Evolutionary conservation across 2,113 vertebrate species (phyloP).

Genomic region (Sapayoa aenigma): DNA sequence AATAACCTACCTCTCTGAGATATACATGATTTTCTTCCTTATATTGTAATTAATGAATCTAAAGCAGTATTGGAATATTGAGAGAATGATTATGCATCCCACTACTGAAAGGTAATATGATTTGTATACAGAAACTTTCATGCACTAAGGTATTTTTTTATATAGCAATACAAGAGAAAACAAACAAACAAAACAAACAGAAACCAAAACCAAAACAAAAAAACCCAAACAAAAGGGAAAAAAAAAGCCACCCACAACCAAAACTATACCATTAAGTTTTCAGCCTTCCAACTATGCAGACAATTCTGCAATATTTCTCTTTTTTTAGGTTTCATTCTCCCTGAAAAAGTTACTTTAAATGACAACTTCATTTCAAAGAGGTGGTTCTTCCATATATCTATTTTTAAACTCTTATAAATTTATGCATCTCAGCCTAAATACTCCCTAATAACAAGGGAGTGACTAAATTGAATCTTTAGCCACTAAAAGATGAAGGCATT

Average conservation of each 20-base stretch:
- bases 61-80: neutral
- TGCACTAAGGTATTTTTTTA: neutral
- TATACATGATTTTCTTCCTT: neutral
- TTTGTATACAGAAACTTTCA: neutral
- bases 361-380: neutral
- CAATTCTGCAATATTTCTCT: neutral
- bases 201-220: neutral
- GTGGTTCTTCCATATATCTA: neutral
- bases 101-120: neutral
- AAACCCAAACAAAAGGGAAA: neutral
- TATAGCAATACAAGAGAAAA: neutral
- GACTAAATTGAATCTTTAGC: neutral
- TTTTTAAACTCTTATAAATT: neutral
- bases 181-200: neutral
- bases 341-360: neutral
- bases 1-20: neutral
- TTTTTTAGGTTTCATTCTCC: neutral
- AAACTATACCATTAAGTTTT: neutral
- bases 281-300: rapidly evolving
- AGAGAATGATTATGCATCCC: neutral
- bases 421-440: neutral
- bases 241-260: neutral
- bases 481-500: neutral
- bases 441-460: neutral
- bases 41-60: neutral